phyloP scores from a whole-genome alignment of 2,797 vertebrate genomes.

The Cossypha polioptera region DNA sequence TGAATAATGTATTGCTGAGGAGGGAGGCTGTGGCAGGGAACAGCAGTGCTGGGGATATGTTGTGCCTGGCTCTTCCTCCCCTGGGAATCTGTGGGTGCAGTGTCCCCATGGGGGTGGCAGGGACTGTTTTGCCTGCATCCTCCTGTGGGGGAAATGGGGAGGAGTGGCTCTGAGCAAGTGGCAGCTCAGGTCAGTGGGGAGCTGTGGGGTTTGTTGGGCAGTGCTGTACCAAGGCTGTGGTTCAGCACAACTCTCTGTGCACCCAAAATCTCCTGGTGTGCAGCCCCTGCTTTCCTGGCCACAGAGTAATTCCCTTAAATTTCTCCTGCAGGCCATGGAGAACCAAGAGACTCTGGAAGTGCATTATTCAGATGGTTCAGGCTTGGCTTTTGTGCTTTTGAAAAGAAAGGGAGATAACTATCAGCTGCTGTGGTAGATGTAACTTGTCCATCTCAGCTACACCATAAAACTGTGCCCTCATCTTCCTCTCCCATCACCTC shows the following conservation, averaged over 20 bases:
- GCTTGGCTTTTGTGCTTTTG: neutral
- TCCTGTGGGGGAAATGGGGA: neutral
- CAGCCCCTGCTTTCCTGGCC: neutral
- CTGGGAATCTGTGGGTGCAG: neutral
- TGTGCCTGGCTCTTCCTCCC: neutral
- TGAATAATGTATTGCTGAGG: neutral
- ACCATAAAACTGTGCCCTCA: neutral
- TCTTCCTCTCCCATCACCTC: neutral
- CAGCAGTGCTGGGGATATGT: neutral
- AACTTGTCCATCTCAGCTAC: neutral
- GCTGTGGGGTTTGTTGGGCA: neutral
- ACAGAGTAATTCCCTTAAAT: rapidly evolving
- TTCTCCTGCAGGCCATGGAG: neutral
- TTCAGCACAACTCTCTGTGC: neutral
- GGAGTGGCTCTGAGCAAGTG: neutral
- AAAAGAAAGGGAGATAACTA: neutral
- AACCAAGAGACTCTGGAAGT: neutral
- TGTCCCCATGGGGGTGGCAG: neutral
- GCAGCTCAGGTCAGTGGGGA: neutral
- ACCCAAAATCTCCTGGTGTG: rapidly evolving
- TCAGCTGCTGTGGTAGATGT: neutral
- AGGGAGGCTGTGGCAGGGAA: neutral
- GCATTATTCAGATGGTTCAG: neutral
- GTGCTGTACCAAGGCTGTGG: neutral
- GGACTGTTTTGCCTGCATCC: neutral